phyloP scores from a whole-genome alignment of 1,140 invertebrate genomes.

The Trinorchestia longiramus region DNA sequence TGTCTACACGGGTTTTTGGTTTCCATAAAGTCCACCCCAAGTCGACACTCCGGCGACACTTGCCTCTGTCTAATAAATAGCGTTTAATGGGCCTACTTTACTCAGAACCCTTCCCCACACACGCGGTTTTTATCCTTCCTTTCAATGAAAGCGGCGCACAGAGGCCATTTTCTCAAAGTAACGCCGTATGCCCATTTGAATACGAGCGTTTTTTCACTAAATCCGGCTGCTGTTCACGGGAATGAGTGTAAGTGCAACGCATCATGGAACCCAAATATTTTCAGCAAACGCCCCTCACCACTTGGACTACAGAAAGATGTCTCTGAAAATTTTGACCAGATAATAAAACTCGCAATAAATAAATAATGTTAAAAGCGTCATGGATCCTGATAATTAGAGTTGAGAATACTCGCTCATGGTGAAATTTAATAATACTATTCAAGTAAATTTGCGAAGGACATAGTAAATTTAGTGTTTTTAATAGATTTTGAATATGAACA shows the following conservation, averaged over 20 bases:
- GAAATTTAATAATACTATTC: too few relatives aligned
- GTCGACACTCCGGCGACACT: constrained; percentile 7
- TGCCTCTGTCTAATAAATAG: constrained; percentile 55
- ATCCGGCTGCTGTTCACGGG: neutral
- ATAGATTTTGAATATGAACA: too few relatives aligned
- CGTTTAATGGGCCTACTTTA: constrained; percentile 49
- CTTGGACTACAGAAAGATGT: neutral
- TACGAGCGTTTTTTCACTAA: constrained; percentile 31
- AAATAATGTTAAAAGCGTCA: neutral
- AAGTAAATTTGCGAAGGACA: too few relatives aligned
- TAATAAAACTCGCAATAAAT: neutral
- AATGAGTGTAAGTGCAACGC: neutral
- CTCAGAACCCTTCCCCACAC: constrained; percentile 41
- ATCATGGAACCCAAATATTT: neutral
- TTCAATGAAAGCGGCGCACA: constrained; percentile 41
- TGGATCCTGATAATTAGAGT: neutral
- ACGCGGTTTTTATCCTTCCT: constrained; percentile 45
- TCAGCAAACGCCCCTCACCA: neutral
- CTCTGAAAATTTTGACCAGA: neutral
- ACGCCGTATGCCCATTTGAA: constrained; percentile 48
- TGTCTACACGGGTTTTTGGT: neutral
- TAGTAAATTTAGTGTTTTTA: too few relatives aligned
- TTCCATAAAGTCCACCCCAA: neutral
- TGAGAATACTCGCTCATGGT: neutral
- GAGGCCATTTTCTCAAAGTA: constrained; percentile 39